Conservation (phyloP, 2,113 vertebrate genomes). For the Gobio gobio region DNA sequence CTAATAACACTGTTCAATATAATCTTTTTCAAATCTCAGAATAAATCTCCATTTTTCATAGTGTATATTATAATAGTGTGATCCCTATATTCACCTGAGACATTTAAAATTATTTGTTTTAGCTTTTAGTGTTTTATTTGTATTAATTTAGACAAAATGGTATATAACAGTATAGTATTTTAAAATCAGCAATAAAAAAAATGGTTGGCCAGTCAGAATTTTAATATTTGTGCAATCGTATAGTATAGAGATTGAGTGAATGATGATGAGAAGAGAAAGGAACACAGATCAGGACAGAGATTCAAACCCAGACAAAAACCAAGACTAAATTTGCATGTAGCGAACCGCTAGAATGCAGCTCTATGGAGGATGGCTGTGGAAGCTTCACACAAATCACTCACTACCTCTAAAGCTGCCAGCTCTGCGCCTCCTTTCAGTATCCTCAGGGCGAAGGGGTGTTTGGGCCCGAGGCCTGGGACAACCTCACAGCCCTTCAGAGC, state of each 20-base stretch:
- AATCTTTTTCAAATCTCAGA: neutral
- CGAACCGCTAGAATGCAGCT: neutral
- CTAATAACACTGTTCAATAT: neutral
- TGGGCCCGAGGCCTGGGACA: constrained; percentile 86
- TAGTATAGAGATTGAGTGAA: too few relatives aligned
- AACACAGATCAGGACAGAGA: too few relatives aligned
- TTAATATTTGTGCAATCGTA: neutral
- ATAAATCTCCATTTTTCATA: neutral
- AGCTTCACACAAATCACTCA: neutral
- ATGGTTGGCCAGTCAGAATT: neutral
- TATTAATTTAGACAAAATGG: neutral
- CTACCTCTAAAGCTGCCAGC: constrained; percentile 87
- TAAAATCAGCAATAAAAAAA: neutral
- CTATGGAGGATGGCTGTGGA: neutral
- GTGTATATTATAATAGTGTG: neutral
- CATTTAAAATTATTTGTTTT: too few relatives aligned
- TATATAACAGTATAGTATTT: neutral
- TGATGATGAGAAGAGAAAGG: too few relatives aligned
- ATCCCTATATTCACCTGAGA: neutral
- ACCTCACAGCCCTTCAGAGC: constrained; percentile 86
- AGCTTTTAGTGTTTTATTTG: neutral
- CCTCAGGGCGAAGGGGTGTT: constrained; percentile 92
- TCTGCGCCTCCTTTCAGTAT: constrained; percentile 85
- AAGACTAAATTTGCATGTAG: neutral
- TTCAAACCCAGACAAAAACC: too few relatives aligned